A percentile compares a stretch with the other conserved stretches of the same genome.
These are phyloP conservation scores for Ypsolopha sequella DNA, from an alignment of 2,888 invertebrate species.

Conservation along the genomic window DNA sequence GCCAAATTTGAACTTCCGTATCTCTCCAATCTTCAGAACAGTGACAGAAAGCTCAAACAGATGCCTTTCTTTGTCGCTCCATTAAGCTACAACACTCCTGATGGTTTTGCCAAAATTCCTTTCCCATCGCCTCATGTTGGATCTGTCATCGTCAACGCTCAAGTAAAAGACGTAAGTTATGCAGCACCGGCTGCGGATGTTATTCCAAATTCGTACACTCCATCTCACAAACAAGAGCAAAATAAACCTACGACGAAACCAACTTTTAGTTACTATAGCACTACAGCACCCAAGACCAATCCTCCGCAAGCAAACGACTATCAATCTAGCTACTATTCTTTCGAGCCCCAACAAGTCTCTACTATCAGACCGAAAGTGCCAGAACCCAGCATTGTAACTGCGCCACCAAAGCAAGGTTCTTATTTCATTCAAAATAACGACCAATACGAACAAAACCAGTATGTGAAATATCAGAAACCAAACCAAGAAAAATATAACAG, in stretches of 20 bases:
- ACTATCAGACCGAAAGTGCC: slow-evolving; percentile 35
- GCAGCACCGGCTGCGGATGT: slow-evolving; percentile 20
- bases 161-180: slow-evolving; percentile 39
- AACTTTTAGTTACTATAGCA: slow-evolving; percentile 49
- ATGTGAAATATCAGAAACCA: slow-evolving; percentile 22
- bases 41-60: slow-evolving; percentile 79
- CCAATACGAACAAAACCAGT: slow-evolving; percentile 35
- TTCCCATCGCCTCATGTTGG: slow-evolving; percentile 90
- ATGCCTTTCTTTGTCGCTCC: slow-evolving; percentile 90
- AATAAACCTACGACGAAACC: slow-evolving; percentile 47
- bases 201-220: slow-evolving; percentile 28
- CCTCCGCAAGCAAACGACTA: slow-evolving; percentile 20
- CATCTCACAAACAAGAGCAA: slow-evolving; percentile 26
- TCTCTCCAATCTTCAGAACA: slow-evolving; percentile 79
- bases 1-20: slow-evolving; percentile 88
- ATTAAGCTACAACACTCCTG: slow-evolving; percentile 85
- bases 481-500: slow-evolving; percentile 22
- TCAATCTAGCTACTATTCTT: slow-evolving; percentile 48
- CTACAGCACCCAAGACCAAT: slow-evolving; percentile 42
- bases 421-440: slow-evolving; percentile 37
- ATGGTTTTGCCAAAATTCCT: slow-evolving; percentile 87
- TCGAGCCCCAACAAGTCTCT: slow-evolving; percentile 53
- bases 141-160: slow-evolving; percentile 81
- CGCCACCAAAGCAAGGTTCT: slow-evolving; percentile 33
- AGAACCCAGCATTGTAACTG: slow-evolving; percentile 17